phyloP scores from a whole-genome alignment of 2,797 vertebrate genomes.

The Buphagus erythrorhynchus region DNA sequence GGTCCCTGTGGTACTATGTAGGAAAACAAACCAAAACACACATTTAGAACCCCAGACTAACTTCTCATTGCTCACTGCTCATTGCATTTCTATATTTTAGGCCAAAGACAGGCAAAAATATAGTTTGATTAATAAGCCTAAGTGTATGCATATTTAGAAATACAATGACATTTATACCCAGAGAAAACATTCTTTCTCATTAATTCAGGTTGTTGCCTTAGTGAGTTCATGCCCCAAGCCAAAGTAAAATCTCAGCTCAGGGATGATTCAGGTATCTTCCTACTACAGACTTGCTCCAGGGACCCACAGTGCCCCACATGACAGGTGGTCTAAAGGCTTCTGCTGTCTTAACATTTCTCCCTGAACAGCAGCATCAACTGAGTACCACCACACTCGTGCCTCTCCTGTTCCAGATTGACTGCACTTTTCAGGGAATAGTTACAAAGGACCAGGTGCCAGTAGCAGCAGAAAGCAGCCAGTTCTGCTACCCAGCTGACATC shows the following conservation, averaged over 20 bases:
- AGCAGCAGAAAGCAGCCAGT: neutral
- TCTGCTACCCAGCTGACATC: neutral
- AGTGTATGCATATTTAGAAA: neutral
- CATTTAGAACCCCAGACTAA: neutral
- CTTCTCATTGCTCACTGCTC: neutral
- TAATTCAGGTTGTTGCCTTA: neutral
- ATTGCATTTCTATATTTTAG: neutral
- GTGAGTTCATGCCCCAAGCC: neutral
- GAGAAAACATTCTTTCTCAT: neutral
- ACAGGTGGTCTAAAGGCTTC: neutral
- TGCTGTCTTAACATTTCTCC: neutral
- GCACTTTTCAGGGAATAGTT: neutral
- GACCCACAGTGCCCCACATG: neutral
- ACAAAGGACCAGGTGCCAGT: neutral
- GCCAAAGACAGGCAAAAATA: neutral
- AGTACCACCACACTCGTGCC: accelerated
- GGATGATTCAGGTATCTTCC: neutral
- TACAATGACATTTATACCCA: neutral
- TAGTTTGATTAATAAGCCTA: neutral
- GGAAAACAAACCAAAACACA: neutral
- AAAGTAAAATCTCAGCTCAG: neutral
- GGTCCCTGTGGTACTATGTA: neutral
- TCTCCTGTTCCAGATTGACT: neutral
- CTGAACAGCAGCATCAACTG: neutral
- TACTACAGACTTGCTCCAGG: neutral